phyloP scores from a whole-genome alignment of 2,113 vertebrate genomes.

The Oncorhynchus masou region DNA sequence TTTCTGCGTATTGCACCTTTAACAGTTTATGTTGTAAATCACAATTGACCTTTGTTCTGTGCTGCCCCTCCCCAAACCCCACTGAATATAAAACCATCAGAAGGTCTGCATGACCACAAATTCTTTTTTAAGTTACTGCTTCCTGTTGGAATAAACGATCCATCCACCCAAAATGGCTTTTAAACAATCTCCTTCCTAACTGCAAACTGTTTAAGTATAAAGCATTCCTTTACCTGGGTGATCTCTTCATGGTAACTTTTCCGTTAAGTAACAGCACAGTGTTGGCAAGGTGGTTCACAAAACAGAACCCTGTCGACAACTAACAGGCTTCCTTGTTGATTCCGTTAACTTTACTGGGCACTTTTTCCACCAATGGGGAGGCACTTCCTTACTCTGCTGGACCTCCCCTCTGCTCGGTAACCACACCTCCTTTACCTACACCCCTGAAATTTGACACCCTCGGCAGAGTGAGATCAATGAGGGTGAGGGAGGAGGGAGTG shows the following conservation, averaged over 20 bases:
- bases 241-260: conserved; percentile 70
- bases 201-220: neutral
- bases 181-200: neutral
- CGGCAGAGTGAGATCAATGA: conserved; percentile 21
- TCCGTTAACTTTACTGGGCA: conserved; percentile 55
- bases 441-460: conserved; percentile 45
- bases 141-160: no score
- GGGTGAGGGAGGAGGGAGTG: neutral
- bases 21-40: no score
- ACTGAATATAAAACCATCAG: no score
- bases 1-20: no score
- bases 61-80: no score
- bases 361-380: conserved; percentile 59
- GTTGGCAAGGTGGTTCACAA: conserved; percentile 27
- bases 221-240: conserved; percentile 65
- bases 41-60: no score
- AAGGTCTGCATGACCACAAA: neutral
- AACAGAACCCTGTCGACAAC: conserved; percentile 21
- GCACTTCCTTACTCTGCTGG: conserved; percentile 42
- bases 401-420: conserved; percentile 27
- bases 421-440: conserved; percentile 36
- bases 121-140: no score
- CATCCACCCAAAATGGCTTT: neutral
- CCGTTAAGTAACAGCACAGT: conserved; percentile 40
- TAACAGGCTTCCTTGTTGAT: conserved; percentile 66